Evolutionary conservation across 2,797 vertebrate genomes (phyloP).

Genomic region (Amazona ochrocephala): DNA sequence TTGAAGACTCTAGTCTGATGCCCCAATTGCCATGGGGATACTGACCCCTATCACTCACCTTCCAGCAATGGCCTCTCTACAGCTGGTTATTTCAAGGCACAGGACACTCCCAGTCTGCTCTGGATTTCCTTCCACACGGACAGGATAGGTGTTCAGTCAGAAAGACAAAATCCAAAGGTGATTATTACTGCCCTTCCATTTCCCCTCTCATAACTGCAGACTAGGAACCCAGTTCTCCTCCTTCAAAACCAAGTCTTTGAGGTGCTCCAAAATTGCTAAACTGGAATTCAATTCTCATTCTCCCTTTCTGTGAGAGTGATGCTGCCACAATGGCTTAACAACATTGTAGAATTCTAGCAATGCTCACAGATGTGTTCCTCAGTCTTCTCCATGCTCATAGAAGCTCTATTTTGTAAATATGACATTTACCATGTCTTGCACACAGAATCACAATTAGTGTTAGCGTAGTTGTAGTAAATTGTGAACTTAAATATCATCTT

Average conservation of each 20-base stretch:
- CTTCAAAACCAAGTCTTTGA: neutral
- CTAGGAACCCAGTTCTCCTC: neutral
- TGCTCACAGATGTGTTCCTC: neutral
- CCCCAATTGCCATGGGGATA: accelerated
- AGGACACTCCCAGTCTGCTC: neutral
- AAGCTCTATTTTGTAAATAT: neutral
- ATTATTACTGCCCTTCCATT: neutral
- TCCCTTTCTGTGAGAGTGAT: neutral
- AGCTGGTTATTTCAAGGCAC: neutral
- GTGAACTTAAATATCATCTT: neutral
- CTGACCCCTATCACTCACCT: neutral
- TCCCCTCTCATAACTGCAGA: neutral
- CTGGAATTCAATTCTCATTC: neutral
- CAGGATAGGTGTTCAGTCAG: neutral
- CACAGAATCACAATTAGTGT: neutral
- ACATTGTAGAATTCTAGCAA: neutral
- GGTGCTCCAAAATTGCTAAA: neutral
- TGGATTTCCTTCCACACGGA: neutral
- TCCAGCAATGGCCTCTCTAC: neutral
- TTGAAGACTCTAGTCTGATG: neutral
- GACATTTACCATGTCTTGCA: neutral
- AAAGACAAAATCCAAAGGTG: neutral
- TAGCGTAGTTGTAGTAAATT: neutral
- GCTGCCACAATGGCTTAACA: neutral
- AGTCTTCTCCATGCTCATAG: neutral